A percentile compares a stretch with the other conserved stretches of the same genome.
These are phyloP conservation scores for Cosmorhoe ocellata DNA, from an alignment of 2,888 invertebrate species.

Conservation along the genomic window DNA sequence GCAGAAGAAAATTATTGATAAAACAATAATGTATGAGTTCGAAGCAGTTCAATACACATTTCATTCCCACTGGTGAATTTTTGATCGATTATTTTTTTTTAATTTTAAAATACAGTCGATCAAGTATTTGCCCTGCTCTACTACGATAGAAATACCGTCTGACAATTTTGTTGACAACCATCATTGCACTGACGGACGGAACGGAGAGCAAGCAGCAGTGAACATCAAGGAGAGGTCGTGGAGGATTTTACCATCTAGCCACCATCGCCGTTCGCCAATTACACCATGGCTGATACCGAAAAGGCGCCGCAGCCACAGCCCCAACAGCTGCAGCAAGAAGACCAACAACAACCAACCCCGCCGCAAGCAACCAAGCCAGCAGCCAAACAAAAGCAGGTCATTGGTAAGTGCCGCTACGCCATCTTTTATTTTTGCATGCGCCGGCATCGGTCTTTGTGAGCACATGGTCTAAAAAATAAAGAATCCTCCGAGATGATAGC, in stretches of 20 bases:
- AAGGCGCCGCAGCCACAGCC: slow-evolving; percentile 89
- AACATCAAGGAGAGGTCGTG: slow-evolving; percentile 90
- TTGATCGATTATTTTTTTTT: no score
- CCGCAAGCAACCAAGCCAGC: slow-evolving; percentile 82
- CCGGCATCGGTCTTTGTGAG: slow-evolving; percentile 63
- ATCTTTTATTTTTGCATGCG: slow-evolving; percentile 66
- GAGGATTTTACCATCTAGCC: slow-evolving; percentile 87
- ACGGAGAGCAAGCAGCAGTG: slow-evolving; percentile 85
- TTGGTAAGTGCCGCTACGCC: slow-evolving; percentile 87
- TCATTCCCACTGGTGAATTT: no score
- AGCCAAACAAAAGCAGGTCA: slow-evolving; percentile 92
- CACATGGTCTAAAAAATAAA: slow-evolving; percentile 60
- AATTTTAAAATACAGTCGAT: no score
- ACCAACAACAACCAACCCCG: slow-evolving; percentile 85
- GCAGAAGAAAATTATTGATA: no score
- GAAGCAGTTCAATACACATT: no score
- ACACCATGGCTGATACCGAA: slow-evolving; percentile 98
- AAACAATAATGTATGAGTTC: no score
- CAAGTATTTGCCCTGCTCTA: no score
- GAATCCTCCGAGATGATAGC: slow-evolving; percentile 31
- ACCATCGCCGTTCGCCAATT: slow-evolving; percentile 89
- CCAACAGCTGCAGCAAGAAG: slow-evolving; percentile 85
- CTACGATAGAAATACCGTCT: no score
- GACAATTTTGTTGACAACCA: no score
- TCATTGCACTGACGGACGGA: slow-evolving; percentile 48